Percentiles rank a stretch among this genome's conserved stretches.
These are phyloP conservation scores for Trichonephila clavata DNA, from an alignment of 1,140 invertebrate species.

Conservation along the genomic window DNA sequence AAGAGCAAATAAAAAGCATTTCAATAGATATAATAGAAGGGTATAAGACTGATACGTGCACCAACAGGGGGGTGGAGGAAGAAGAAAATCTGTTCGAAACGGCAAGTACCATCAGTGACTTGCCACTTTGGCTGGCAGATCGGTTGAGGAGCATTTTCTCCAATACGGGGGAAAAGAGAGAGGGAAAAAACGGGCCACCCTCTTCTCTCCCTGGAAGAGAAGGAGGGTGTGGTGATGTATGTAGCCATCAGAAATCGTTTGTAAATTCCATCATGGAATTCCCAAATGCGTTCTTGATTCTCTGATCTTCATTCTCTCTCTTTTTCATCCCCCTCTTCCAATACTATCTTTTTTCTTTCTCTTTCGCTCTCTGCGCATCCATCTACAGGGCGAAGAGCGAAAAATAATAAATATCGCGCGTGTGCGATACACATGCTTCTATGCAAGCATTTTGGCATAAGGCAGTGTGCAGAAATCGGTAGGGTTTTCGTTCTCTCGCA, in stretches of 20 bases:
- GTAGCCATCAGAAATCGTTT: constrained; percentile 76
- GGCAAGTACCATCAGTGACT: constrained; percentile 73
- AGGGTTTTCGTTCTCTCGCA: constrained; percentile 10
- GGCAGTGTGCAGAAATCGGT: constrained; percentile 45
- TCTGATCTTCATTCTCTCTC: constrained; percentile 70
- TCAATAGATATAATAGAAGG: constrained; percentile 65
- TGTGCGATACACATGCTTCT: constrained; percentile 37
- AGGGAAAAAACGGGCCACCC: constrained; percentile 41
- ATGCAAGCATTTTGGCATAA: constrained; percentile 26
- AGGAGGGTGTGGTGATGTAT: constrained; percentile 65
- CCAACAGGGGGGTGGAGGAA: background rate
- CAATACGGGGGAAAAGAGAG: constrained; percentile 9
- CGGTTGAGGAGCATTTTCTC: constrained; percentile 55
- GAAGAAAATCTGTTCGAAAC: constrained; percentile 68
- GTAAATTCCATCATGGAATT: constrained; percentile 76
- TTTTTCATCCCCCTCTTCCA: constrained; percentile 42
- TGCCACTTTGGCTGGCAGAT: constrained; percentile 73
- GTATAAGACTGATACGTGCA: constrained; percentile 46
- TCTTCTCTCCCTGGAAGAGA: background rate
- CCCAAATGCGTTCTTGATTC: constrained; percentile 75
- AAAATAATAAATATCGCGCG: constrained; percentile 56
- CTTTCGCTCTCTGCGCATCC: background rate
- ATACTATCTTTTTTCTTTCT: background rate
- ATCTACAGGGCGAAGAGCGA: constrained; percentile 45
- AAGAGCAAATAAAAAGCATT: constrained; percentile 69